phyloP scores from a whole-genome alignment of 2,113 vertebrate species.

The Pterocles orientalis region DNA sequence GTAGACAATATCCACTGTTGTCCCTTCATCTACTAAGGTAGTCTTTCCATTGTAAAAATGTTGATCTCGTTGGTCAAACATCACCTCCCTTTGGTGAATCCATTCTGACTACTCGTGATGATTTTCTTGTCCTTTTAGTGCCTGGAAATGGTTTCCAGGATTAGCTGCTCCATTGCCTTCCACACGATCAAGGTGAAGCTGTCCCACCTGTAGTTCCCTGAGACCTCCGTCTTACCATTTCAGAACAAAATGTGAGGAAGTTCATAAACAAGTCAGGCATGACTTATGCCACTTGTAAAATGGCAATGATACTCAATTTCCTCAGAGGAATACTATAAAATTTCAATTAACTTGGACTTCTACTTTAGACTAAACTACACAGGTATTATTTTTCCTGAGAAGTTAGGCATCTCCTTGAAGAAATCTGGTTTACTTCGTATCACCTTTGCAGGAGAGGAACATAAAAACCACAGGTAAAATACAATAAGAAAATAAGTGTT shows the following conservation, averaged over 20 bases:
- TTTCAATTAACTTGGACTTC: not conserved
- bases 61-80: not conserved
- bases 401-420: not conserved
- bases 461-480: not conserved
- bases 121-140: not conserved
- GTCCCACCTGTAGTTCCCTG: not conserved
- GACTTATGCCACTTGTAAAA: not conserved
- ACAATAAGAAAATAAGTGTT: accelerated
- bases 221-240: not conserved
- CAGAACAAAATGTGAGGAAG: not conserved
- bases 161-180: not conserved
- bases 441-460: not conserved
- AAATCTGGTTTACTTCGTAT: not conserved
- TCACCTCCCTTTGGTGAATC: not conserved
- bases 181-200: not conserved
- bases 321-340: not conserved
- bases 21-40: not conserved
- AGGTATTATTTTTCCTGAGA: not conserved
- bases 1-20: not conserved
- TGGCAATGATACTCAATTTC: not conserved
- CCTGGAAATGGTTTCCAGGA: not conserved
- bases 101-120: not conserved
- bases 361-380: not conserved
- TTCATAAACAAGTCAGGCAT: not conserved
- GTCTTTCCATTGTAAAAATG: not conserved